Evolutionary conservation across 2,797 vertebrate genomes (phyloP).

Genomic region (Mus minutoides): DNA sequence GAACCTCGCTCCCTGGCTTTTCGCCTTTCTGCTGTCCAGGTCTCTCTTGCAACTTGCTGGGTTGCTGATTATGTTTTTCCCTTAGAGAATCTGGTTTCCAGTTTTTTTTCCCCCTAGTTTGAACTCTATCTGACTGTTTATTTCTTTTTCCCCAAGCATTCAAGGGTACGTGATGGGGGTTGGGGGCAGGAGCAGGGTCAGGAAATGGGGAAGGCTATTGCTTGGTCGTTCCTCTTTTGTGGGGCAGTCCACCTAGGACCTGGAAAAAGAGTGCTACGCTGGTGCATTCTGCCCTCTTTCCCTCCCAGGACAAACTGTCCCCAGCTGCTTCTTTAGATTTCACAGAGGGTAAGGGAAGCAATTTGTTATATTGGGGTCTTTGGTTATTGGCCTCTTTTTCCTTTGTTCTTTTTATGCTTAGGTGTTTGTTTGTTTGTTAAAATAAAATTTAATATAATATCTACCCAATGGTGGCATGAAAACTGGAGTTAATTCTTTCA

Average conservation of each 20-base stretch:
- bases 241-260: background rate
- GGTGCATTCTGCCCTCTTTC: background rate
- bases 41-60: background rate
- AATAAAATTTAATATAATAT: background rate
- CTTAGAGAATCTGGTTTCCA: slow-evolving; percentile 57
- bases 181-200: no score
- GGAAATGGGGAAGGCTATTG: background rate
- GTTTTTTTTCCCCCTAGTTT: slow-evolving; percentile 29
- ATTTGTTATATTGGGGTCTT: background rate
- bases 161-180: background rate
- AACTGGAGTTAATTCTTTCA: background rate
- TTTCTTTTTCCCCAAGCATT: slow-evolving; percentile 19
- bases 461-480: background rate
- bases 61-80: slow-evolving; percentile 59
- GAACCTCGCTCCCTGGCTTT: slow-evolving; percentile 31
- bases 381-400: background rate
- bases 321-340: background rate
- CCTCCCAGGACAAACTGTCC: background rate
- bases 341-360: no score
- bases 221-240: background rate
- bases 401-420: background rate
- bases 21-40: slow-evolving; percentile 71
- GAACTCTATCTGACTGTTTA: slow-evolving; percentile 47
- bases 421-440: background rate
- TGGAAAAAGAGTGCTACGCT: background rate